Evolutionary conservation across 1,140 invertebrate species (phyloP), one percentile per base, ranked within the genome.

Genomic region (Elymnias hypermnestra): DNA sequence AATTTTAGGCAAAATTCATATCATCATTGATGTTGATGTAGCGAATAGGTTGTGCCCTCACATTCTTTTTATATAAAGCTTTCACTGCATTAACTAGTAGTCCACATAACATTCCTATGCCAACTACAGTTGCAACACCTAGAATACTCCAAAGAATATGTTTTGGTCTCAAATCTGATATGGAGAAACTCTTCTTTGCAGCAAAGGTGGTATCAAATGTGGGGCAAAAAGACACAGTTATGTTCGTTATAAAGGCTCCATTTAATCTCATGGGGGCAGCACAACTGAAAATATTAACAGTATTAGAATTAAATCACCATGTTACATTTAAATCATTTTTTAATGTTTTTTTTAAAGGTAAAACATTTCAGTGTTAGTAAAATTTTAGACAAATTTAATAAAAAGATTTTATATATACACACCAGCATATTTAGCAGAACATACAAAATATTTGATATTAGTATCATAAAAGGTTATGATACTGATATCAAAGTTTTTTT

Each of bases 231-330:
- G 72, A 53, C 14, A 67, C 28, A 33, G 72, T 78, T 38, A 87
- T 73, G 35, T 86, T 78, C 42, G 73, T 81, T 29, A 87, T 66
- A 29, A 66, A 72, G 23, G 57, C 53, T 37, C 86, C 84, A 53
- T 63, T 73, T 23, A 77, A 33, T 60, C 59, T 71, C 63, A 83
- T 77, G 21, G 86, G 86, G 12, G 75, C 71, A 23, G 77, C 72
- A 72, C 83, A 87, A 36, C 83, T 87, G 70, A 50, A 77, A 74
- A n/a, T n/a, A n/a, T n/a, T n/a, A n/a, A n/a, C n/a, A n/a, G n/a
- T n/a, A n/a, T n/a, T n/a, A n/a, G n/a, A n/a, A n/a, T n/a, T n/a
- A n/a, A n/a, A n/a, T n/a, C n/a, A n/a, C n/a, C n/a, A n/a, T n/a
- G n/a, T n/a, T n/a, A n/a, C n/a, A n/a, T n/a, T n/a, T n/a, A n/a